These are phyloP conservation scores for Centropristis striata DNA, from an alignment of 2,113 vertebrate genomes.

Conservation along the genomic window DNA sequence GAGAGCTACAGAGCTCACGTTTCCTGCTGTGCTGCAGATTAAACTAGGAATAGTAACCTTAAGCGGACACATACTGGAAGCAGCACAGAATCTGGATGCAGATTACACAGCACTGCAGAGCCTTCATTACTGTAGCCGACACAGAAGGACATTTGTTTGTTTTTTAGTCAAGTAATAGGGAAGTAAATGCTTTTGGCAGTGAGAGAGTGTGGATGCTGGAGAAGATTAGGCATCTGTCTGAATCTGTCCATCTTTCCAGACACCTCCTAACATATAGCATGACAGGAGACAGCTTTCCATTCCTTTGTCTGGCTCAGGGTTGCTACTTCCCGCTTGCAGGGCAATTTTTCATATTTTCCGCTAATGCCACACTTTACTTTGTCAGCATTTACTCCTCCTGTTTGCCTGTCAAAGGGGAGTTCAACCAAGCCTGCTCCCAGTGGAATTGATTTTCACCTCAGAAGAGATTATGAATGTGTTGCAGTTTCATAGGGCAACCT, in stretches of 20 bases:
- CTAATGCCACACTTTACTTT: conserved; percentile 47
- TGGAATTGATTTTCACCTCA: conserved; percentile 36
- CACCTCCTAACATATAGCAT: conserved; percentile 1
- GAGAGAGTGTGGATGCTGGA: not conserved
- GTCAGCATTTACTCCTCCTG: conserved; percentile 66
- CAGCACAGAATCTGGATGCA: conserved; percentile 6
- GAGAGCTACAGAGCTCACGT: conserved; percentile 37
- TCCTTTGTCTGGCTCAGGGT: conserved; percentile 69
- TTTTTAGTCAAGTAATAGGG: conserved; percentile 3
- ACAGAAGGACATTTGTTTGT: not conserved
- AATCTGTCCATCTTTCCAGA: conserved; percentile 26
- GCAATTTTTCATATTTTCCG: conserved; percentile 63
- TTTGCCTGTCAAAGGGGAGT: conserved; percentile 12
- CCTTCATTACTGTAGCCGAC: not conserved
- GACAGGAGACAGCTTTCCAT: conserved; percentile 41
- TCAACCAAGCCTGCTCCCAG: conserved; percentile 14
- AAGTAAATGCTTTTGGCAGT: not conserved
- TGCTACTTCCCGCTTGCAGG: conserved; percentile 43
- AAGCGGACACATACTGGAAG: conserved; percentile 1
- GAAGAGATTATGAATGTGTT: conserved; percentile 25
- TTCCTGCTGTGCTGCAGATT: conserved; percentile 63
- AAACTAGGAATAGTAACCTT: conserved; percentile 41
- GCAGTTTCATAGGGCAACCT: not conserved
- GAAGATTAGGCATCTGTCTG: conserved; percentile 12
- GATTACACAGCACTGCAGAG: conserved; percentile 3